Conservation (phyloP, 2,888 invertebrate species). For the Myopa tessellatipennis region DNA sequence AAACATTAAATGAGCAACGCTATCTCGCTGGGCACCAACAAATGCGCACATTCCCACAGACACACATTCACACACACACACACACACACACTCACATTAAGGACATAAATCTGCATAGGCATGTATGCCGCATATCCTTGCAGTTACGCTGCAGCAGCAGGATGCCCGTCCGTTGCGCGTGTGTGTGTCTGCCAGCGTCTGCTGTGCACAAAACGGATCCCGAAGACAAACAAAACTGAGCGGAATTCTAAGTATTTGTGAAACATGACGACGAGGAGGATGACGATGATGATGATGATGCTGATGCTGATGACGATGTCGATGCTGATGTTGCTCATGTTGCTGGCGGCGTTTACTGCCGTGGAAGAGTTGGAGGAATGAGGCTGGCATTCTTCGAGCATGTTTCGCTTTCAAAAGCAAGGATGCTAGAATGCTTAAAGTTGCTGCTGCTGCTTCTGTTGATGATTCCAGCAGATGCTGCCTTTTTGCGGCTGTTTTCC, state of each 20-base stretch:
- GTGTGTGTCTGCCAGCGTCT: background rate
- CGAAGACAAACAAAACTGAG: constrained; percentile 22
- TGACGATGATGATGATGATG: no score
- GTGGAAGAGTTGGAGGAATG: background rate
- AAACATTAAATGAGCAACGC: constrained; percentile 32
- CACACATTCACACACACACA: background rate
- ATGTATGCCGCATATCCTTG: constrained; percentile 12
- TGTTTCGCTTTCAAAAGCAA: constrained; percentile 3
- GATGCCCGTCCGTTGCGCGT: background rate
- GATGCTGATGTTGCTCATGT: no score
- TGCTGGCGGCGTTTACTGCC: no score
- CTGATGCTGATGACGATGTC: background rate
- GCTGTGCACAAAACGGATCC: constrained; percentile 16
- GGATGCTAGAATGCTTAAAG: background rate
- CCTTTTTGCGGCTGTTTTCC: background rate
- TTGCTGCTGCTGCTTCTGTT: constrained; percentile 4
- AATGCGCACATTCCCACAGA: background rate
- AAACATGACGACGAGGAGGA: background rate
- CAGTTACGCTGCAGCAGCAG: background rate
- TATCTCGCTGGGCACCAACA: background rate
- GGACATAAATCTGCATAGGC: constrained; percentile 6
- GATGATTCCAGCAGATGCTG: background rate
- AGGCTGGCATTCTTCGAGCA: background rate
- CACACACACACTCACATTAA: background rate
- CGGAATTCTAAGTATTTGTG: constrained; percentile 4